A percentile compares a stretch with the other conserved stretches of the same genome.
phyloP scores from a whole-genome alignment of 2,797 vertebrate species.

The Apogon hyalosoma region DNA sequence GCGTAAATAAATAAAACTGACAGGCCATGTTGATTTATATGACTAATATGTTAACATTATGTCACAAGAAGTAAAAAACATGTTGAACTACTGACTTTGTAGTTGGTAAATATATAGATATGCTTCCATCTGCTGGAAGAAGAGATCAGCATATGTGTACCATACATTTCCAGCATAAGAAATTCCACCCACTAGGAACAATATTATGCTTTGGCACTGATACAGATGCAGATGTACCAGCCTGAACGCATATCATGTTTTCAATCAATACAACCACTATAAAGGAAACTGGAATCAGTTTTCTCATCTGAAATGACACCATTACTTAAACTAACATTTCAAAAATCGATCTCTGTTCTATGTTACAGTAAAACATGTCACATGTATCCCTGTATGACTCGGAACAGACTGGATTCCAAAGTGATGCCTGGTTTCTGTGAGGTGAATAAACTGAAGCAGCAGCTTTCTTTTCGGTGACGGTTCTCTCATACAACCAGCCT shows the following conservation, averaged over 20 bases:
- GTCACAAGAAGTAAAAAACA: no score
- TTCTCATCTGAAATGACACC: neutral
- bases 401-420: slow-evolving; percentile 5
- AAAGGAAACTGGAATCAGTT: neutral
- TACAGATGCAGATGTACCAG: neutral
- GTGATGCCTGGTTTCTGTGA: slow-evolving; percentile 5
- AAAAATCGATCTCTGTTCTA: no score
- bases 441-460: neutral
- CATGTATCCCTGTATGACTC: slow-evolving; percentile 10
- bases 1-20: no score
- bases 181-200: neutral
- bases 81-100: no score
- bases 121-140: neutral
- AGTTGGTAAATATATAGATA: neutral
- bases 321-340: neutral
- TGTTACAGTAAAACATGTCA: neutral
- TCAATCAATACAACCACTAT: neutral
- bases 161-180: no score
- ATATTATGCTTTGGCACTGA: neutral
- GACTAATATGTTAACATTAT: no score
- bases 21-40: no score
- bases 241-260: neutral
- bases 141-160: neutral
- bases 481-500: neutral
- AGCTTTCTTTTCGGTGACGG: no score